These are phyloP conservation scores for Ochotona curzoniae DNA, from an alignment of 2,113 vertebrate species.

Conservation along the genomic window DNA sequence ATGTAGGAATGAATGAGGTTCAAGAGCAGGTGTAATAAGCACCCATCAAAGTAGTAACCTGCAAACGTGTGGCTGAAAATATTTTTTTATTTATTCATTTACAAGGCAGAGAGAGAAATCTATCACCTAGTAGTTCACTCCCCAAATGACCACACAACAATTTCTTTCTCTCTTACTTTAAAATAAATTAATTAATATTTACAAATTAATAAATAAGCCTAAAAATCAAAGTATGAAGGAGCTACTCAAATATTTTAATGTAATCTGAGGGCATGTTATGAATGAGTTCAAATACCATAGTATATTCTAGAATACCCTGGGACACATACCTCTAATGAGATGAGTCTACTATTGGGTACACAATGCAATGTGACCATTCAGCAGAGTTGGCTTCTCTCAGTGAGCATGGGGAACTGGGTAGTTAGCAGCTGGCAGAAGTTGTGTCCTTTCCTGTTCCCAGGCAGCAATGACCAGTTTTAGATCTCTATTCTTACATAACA, in stretches of 20 bases:
- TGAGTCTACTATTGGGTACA: not conserved
- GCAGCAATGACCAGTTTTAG: not conserved
- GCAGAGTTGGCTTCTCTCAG: too few species aligned
- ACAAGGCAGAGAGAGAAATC: too few species aligned
- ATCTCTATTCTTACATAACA: slow-evolving; percentile 36
- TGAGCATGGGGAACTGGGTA: too few species aligned
- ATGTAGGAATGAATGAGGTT: slow-evolving; percentile 20
- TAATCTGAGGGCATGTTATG: not conserved
- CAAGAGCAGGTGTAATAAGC: slow-evolving; percentile 45
- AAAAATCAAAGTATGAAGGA: slow-evolving; percentile 49
- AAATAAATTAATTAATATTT: too few species aligned
- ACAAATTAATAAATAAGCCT: not conserved
- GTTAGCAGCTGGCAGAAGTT: too few species aligned
- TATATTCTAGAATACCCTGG: slow-evolving; percentile 11
- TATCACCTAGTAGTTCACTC: too few species aligned
- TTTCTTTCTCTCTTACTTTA: too few species aligned
- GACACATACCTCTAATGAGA: not conserved
- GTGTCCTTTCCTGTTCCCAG: too few species aligned
- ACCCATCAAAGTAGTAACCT: slow-evolving; percentile 55
- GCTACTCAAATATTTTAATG: slow-evolving; percentile 37
- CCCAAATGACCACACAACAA: too few species aligned
- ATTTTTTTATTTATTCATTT: slow-evolving; percentile 43
- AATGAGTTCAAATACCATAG: slow-evolving; percentile 27
- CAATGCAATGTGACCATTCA: too few species aligned
- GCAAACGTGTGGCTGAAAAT: slow-evolving; percentile 40